These are phyloP conservation scores for Thamnophis sirtalis DNA, from an alignment of 2,113 vertebrate genomes.

Conservation along the genomic window DNA sequence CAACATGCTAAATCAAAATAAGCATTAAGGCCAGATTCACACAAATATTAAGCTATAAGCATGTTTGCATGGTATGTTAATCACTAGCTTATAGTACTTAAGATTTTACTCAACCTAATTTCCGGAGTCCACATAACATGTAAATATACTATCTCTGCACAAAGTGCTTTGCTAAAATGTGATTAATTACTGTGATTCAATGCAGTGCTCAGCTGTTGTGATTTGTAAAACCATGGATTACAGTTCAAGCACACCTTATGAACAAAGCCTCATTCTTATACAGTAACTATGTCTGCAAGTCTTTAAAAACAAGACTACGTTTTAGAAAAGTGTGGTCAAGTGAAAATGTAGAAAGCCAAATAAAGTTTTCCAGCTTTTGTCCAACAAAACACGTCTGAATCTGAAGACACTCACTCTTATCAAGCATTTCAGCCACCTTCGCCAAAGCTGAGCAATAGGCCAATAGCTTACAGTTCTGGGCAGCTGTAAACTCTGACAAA, in stretches of 20 bases:
- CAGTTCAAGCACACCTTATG: not conserved
- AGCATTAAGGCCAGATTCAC: not conserved
- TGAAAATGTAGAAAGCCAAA: not conserved
- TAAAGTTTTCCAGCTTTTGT: not conserved
- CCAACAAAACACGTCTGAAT: not conserved
- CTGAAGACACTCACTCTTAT: not conserved
- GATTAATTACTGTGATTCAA: not conserved
- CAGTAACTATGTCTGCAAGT: not conserved
- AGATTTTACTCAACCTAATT: not conserved
- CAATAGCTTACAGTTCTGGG: not conserved
- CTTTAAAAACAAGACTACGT: not conserved
- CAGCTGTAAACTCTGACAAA: not conserved
- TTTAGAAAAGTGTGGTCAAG: not conserved
- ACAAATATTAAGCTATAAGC: not conserved
- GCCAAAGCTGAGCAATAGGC: not conserved
- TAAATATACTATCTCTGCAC: not conserved
- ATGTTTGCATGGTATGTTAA: not conserved
- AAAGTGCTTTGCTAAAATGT: not conserved
- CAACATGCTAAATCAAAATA: not conserved
- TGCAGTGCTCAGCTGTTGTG: not conserved
- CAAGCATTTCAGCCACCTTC: not conserved
- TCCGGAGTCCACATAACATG: not conserved
- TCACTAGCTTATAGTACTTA: not conserved
- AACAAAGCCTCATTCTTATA: not conserved
- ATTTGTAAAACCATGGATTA: not conserved